phyloP scores from a whole-genome alignment of 2,113 vertebrate species.

The Cnemophilus loriae region DNA sequence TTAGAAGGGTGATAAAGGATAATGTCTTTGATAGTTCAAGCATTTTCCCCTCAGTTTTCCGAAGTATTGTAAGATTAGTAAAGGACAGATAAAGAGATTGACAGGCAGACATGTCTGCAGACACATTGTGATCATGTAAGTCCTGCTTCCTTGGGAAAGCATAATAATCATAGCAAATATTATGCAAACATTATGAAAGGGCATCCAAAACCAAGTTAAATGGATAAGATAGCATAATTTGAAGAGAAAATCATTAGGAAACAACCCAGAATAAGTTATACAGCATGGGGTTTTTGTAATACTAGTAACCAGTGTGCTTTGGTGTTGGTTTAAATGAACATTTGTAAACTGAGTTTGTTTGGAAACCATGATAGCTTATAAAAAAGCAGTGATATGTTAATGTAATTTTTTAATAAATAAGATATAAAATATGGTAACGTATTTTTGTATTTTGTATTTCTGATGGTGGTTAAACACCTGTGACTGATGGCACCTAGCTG shows the following conservation, averaged over 20 bases:
- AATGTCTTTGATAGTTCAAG: neutral
- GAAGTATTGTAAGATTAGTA: neutral
- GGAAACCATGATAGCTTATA: neutral
- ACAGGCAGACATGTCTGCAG: neutral
- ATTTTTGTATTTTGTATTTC: neutral
- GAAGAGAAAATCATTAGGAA: neutral
- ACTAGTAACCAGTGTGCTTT: neutral
- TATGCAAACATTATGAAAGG: neutral
- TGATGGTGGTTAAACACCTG: neutral
- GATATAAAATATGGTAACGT: neutral
- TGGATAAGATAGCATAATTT: neutral
- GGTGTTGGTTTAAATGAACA: neutral
- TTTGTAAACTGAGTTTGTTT: neutral
- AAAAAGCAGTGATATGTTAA: neutral
- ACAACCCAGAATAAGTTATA: neutral
- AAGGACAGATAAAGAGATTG: neutral
- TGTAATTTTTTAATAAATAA: neutral
- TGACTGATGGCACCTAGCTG: neutral
- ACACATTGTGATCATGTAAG: neutral
- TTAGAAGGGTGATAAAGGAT: neutral
- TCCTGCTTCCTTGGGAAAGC: neutral
- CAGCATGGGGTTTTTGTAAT: neutral
- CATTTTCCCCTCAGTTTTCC: neutral
- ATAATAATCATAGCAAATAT: neutral
- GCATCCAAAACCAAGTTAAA: conserved; percentile 9